Evolutionary conservation across 2,113 vertebrate species (phyloP).

Genomic region (Protobothrops mucrosquamatus): DNA sequence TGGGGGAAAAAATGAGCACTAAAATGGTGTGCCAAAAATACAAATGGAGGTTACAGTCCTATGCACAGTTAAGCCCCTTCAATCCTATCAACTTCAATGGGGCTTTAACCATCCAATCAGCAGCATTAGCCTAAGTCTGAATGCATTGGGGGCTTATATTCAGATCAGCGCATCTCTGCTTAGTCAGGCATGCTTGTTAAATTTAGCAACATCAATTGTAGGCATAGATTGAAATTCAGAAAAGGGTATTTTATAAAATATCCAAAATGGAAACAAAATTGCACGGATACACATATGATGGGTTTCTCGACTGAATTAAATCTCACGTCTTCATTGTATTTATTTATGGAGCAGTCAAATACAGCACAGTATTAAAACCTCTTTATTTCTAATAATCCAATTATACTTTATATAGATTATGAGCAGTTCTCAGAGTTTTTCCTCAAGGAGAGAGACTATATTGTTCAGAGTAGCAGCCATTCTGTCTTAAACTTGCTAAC

Average conservation of each 20-base stretch:
- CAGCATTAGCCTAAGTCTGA: neutral
- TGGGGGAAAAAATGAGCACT: constrained; percentile 39
- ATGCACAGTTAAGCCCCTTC: neutral
- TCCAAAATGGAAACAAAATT: neutral
- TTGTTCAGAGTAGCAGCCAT: neutral
- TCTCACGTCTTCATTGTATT: neutral
- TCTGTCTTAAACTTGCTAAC: neutral
- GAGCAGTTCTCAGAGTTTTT: neutral
- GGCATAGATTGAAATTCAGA: neutral
- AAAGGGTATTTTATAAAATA: neutral
- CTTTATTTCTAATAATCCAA: neutral
- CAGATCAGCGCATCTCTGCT: neutral
- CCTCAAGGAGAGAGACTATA: neutral
- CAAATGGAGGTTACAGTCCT: neutral
- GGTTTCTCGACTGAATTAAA: neutral
- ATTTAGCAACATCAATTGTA: neutral
- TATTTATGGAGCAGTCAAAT: neutral
- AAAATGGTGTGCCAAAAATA: constrained; percentile 31
- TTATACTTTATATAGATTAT: neutral
- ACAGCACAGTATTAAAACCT: neutral
- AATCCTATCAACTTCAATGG: neutral
- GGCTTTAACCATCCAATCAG: constrained; percentile 10
- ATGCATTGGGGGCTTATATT: constrained; percentile 6
- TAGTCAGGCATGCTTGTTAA: neutral
- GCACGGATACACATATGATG: no score